Conservation (phyloP, 2,888 invertebrate genomes). For the Hydropsyche betteni region DNA sequence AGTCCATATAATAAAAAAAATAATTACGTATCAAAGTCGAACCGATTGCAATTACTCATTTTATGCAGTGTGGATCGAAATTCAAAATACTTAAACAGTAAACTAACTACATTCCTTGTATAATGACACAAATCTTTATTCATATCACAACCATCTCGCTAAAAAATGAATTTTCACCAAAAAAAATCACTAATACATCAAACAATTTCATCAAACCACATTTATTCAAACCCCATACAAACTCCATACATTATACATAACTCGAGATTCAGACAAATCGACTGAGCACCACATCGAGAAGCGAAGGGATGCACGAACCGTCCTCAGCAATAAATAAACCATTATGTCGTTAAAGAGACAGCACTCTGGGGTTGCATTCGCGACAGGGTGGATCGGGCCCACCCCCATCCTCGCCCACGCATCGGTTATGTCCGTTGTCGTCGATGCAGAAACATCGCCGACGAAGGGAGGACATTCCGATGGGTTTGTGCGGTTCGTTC, state of each 20-base stretch:
- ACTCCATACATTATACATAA: neutral
- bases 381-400: neutral
- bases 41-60: too few relatives aligned
- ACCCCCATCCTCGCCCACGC: conserved; percentile 11
- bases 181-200: neutral
- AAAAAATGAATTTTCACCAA: neutral
- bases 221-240: neutral
- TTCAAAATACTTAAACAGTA: too few relatives aligned
- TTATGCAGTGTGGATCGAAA: too few relatives aligned
- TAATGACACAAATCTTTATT: too few relatives aligned
- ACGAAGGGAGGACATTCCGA: neutral
- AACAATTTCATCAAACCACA: too few relatives aligned
- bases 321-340: conserved; percentile 41
- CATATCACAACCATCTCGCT: too few relatives aligned
- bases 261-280: conserved; percentile 3
- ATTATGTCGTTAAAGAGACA: conserved; percentile 42
- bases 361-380: conserved; percentile 15
- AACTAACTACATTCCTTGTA: too few relatives aligned
- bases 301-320: conserved; percentile 27
- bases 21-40: too few relatives aligned
- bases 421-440: conserved; percentile 32
- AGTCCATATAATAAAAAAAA: too few relatives aligned
- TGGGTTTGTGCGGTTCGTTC: too few relatives aligned
- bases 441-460: conserved; percentile 34
- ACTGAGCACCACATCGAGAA: too few relatives aligned